A percentile compares a stretch with the other conserved stretches of the same genome.
phyloP scores from a whole-genome alignment of 1,140 invertebrate species.

The Zaprionus gabonicus region DNA sequence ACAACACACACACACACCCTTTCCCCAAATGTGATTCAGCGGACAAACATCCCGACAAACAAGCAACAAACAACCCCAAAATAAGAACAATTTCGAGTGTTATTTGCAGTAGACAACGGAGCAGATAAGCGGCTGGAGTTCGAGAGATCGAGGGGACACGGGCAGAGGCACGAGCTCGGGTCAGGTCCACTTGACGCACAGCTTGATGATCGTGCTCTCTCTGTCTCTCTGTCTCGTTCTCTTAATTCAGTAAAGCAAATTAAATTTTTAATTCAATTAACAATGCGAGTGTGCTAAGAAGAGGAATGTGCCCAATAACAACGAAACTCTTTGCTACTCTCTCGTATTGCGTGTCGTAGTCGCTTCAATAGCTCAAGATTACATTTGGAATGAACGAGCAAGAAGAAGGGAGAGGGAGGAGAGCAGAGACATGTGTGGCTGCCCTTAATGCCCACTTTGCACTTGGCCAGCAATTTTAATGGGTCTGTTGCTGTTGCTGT shows the following conservation, averaged over 20 bases:
- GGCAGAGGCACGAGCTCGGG: background rate
- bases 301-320: slow-evolving; percentile 17
- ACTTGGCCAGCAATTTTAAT: slow-evolving; percentile 60
- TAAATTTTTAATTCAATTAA: slow-evolving; percentile 79
- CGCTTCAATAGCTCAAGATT: slow-evolving; percentile 28
- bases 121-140: slow-evolving; percentile 42
- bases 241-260: slow-evolving; percentile 68
- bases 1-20: slow-evolving; percentile 13
- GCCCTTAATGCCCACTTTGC: slow-evolving; percentile 61
- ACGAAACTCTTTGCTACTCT: slow-evolving; percentile 8
- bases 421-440: slow-evolving; percentile 4
- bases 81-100: slow-evolving; percentile 17
- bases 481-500: slow-evolving; percentile 28
- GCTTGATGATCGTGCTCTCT: slow-evolving; percentile 5
- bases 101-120: slow-evolving; percentile 10
- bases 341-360: slow-evolving; percentile 26
- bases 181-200: background rate
- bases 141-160: too few relatives aligned
- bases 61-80: slow-evolving; percentile 24
- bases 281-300: slow-evolving; percentile 10
- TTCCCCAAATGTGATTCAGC: slow-evolving; percentile 44
- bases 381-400: background rate
- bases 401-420: background rate
- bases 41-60: slow-evolving; percentile 63
- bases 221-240: background rate